Evolutionary conservation across 2,888 invertebrate species (phyloP), one percentile per base, ranked within the genome.

Genomic region (Argyra leucocephala): DNA sequence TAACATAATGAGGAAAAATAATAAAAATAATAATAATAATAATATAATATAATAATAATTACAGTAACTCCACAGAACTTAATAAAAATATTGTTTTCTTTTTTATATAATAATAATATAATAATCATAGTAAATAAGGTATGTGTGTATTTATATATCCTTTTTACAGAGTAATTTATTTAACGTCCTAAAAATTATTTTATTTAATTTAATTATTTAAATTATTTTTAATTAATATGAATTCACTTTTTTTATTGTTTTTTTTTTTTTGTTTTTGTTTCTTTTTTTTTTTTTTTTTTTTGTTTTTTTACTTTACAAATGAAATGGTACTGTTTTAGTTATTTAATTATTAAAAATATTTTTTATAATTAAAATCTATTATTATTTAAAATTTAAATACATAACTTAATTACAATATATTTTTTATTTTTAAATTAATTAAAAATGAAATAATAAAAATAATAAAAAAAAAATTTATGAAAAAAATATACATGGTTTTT

Each of bases 31-130:
- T 31, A 31, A 31, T 10, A 31, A 31, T 31, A 31, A 31, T 31
- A 12, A 31, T 31, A 31, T 31, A 31, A 31, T 31, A 31, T 26
- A 26, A 26, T 37, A 15, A 48, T 48, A 48, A 48, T 48, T 48
- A 18, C 48, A 48, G 15, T 15, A 48, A 48, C 48, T 48, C 48
- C 48, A 48, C n/a, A 48, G 48, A 18, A 18, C 15, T 48, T 48
- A 48, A 48, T 48, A 48, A 48, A 48, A 48, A 48, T 18, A 18
- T 48, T n/a, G 9, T 48, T n/a, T 18, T 48, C 18, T 37, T 37
- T 12, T 48, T 48, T 48, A 48, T 48, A 48, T 48, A 37, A 37
- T 37, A 37, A 37, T 37, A 48, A 48, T 48, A 48, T 48, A 48
- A 48, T 48, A 48, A 48, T 18, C 12, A 48, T 48, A 48, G 12